Conservation (phyloP, 2,113 vertebrate genomes). For the Stercorarius parasiticus region DNA sequence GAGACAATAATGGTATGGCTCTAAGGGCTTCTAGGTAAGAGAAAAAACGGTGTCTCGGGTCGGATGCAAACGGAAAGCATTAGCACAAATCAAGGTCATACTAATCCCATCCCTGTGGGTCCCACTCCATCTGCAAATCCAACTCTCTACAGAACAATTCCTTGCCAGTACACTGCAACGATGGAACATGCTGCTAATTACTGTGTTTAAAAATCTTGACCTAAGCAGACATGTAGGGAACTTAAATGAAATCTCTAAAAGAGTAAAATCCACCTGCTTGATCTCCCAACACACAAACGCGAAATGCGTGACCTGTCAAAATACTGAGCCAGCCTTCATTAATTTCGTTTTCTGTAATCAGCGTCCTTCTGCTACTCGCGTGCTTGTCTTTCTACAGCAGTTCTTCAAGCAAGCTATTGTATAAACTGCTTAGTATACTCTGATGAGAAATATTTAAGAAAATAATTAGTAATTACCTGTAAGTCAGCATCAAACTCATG, state of each 20-base stretch:
- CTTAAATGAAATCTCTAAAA: neutral
- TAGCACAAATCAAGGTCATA: neutral
- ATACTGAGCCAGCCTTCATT: neutral
- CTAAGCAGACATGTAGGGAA: neutral
- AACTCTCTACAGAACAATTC: neutral
- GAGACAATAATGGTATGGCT: neutral
- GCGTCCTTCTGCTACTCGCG: neutral
- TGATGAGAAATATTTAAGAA: neutral
- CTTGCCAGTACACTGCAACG: neutral
- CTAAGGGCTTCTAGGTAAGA: neutral
- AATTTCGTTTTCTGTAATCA: neutral
- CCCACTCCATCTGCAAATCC: neutral
- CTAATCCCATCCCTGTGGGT: neutral
- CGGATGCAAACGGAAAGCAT: neutral
- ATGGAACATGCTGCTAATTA: conserved; percentile 3
- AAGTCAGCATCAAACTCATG: conserved; percentile 94
- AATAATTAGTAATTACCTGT: conserved; percentile 79
- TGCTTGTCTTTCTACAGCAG: neutral
- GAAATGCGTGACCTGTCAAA: neutral
- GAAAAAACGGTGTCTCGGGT: neutral
- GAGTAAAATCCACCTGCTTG: neutral
- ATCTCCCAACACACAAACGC: neutral
- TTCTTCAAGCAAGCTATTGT: neutral
- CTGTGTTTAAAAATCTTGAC: neutral
- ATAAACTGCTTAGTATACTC: neutral